phyloP scores from a whole-genome alignment of 2,113 vertebrate species.

The Cromileptes altivelis region DNA sequence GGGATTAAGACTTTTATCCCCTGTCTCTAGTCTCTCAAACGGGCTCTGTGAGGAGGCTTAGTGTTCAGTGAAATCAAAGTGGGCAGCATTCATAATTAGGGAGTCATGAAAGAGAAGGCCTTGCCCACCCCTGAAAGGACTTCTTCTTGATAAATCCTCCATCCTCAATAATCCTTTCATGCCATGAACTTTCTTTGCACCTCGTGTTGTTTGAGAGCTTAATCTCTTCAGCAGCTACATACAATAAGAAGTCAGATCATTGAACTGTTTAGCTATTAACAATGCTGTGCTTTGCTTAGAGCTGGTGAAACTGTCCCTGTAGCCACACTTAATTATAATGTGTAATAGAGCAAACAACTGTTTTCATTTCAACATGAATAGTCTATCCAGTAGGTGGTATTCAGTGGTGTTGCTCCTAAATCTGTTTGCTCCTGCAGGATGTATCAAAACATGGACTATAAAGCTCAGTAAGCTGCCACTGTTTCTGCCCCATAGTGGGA shows the following conservation, averaged over 20 bases:
- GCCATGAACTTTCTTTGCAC: constrained; percentile 75
- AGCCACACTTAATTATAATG: not conserved
- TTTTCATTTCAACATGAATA: not conserved
- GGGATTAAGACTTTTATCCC: constrained; percentile 80
- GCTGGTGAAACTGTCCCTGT: not conserved
- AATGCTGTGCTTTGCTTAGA: not conserved
- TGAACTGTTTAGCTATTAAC: not conserved
- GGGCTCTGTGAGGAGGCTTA: constrained; percentile 73
- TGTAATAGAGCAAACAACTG: constrained; percentile 3
- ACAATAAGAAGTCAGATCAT: constrained; percentile 25
- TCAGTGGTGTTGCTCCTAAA: not conserved
- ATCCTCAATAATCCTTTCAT: constrained; percentile 66
- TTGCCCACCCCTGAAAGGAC: constrained; percentile 70
- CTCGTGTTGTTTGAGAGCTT: constrained; percentile 51
- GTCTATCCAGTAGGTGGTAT: constrained; percentile 25
- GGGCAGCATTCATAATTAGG: constrained; percentile 75
- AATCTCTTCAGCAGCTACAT: constrained; percentile 43
- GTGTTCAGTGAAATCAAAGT: constrained; percentile 77
- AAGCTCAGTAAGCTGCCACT: not conserved
- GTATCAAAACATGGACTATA: not conserved
- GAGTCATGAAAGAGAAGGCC: constrained; percentile 66
- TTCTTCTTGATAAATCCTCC: constrained; percentile 72
- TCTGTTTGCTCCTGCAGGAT: not conserved
- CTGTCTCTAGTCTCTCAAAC: constrained; percentile 56
- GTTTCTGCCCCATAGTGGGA: not conserved